Evolutionary conservation across 2,113 vertebrate species (phyloP), one percentile per base, ranked within the genome.

Genomic region (Ictalurus punctatus): DNA sequence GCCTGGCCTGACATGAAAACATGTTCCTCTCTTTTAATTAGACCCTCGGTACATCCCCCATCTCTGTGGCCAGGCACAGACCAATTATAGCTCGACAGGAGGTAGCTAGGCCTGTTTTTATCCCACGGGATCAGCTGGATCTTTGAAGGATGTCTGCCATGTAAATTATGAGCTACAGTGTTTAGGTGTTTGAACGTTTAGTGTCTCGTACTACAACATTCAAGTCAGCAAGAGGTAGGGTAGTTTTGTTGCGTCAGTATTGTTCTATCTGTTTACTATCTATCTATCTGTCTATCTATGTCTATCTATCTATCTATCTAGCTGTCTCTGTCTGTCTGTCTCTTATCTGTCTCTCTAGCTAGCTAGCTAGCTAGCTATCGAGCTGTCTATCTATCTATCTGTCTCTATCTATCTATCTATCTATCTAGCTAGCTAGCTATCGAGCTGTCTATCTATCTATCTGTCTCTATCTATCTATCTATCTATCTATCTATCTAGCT

Each of bases 11-110:
- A 85, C 40, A 85, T 89, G 58, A 88, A 74, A 84, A 63, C 71
- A 85, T 56, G 59, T 85, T 85, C 88, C 88, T 40, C 44, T 40
- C 48, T 80, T 89, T 89, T 85, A 89, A 89, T 89, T 89, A 85
- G 74, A 89, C 23, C 21, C 59, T 56, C n/a, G 44, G 83, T 79
- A 67, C 44, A 54, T 56, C 83, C 48, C 48, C 59, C 73, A 56
- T 89, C 59, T 37, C 74, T 58, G 61, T 58, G 61, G 59, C 54
- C 73, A 89, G 79, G 59, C 74, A 85, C 83, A 85, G 88, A 30
- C 83, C 73, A 80, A 85, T 89, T 67, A 89, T 69, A 76, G 83
- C 73, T 79, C 79, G 83, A 85, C 73, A 67, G 87, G 44, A 84
- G 58, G 61, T 79, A n/a, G n/a, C 30, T 21, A n/a, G 76, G 59